Evolutionary conservation across 2,888 invertebrate genomes (phyloP).

Genomic region (Brenthis hecate): DNA sequence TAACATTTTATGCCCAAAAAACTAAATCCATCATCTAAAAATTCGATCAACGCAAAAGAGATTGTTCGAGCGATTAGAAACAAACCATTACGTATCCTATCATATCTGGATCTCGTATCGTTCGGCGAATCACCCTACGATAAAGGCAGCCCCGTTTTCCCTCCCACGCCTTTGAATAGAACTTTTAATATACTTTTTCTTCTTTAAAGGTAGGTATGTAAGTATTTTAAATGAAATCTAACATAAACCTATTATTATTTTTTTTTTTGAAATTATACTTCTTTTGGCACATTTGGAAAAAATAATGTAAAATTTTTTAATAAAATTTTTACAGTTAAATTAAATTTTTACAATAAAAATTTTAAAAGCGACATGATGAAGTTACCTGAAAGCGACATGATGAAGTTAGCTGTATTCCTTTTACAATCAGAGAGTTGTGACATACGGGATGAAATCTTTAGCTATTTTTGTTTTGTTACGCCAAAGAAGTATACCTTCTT

Average conservation of each 20-base stretch:
- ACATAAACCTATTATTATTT: not conserved
- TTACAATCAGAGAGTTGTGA: too few relatives aligned
- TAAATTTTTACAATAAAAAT: too few relatives aligned
- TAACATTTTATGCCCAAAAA: constrained; percentile 16
- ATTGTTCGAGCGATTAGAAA: constrained; percentile 59
- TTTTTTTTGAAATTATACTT: too few relatives aligned
- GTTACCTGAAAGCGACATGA: too few relatives aligned
- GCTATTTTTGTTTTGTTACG: too few relatives aligned
- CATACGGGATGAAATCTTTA: too few relatives aligned
- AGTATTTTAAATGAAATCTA: constrained; percentile 7
- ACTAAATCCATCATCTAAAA: constrained; percentile 34
- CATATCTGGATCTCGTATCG: constrained; percentile 39
- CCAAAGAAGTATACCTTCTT: too few relatives aligned
- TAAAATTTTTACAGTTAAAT: too few relatives aligned
- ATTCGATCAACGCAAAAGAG: constrained; percentile 43
- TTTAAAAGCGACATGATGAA: too few relatives aligned
- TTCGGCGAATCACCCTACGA: constrained; percentile 45
- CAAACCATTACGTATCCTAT: constrained; percentile 63
- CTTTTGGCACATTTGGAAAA: too few relatives aligned
- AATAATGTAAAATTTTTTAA: too few relatives aligned
- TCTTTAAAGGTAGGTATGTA: constrained; percentile 11
- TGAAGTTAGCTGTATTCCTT: too few relatives aligned
- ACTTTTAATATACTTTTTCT: constrained; percentile 15
- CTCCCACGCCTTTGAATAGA: constrained; percentile 34
- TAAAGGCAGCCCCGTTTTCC: constrained; percentile 46